Evolutionary conservation across 2,888 invertebrate genomes (phyloP).

Genomic region (Tanaodytes sp.): DNA sequence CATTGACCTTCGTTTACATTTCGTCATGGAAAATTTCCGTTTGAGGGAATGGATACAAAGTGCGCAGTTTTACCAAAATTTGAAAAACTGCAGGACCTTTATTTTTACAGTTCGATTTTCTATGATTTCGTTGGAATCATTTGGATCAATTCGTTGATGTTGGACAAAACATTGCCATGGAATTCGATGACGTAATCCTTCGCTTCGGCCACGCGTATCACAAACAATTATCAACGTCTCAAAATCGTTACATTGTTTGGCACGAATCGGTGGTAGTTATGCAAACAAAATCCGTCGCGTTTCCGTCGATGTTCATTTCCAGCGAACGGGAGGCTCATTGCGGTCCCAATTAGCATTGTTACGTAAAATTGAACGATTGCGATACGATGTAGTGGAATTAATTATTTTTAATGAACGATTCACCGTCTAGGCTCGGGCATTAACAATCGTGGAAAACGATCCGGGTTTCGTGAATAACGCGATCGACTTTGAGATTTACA

Average conservation of each 20-base stretch:
- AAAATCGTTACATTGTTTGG: slow-evolving; percentile 52
- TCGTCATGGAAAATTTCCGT: too few relatives aligned
- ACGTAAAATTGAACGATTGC: slow-evolving; percentile 43
- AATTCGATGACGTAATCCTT: slow-evolving; percentile 56
- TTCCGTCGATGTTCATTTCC: slow-evolving; percentile 19
- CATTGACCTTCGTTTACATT: too few relatives aligned
- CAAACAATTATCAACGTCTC: slow-evolving; percentile 51
- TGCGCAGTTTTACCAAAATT: too few relatives aligned
- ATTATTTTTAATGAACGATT: slow-evolving; percentile 48
- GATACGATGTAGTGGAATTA: slow-evolving; percentile 38
- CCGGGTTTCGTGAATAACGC: slow-evolving; percentile 15
- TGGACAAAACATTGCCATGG: too few relatives aligned
- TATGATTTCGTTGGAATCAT: too few relatives aligned
- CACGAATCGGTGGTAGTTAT: slow-evolving; percentile 50
- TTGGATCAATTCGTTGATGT: too few relatives aligned
- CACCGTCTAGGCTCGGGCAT: slow-evolving; percentile 15
- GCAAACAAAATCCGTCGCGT: slow-evolving; percentile 42
- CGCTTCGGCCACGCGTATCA: slow-evolving; percentile 38
- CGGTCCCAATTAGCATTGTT: slow-evolving; percentile 47
- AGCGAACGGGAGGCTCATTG: slow-evolving; percentile 36
- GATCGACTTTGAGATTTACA: slow-evolving; percentile 33
- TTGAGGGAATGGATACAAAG: too few relatives aligned
- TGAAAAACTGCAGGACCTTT: too few relatives aligned
- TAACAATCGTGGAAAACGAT: slow-evolving; percentile 36
- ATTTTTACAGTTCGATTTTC: too few relatives aligned